Conservation (phyloP, 2,888 invertebrate genomes). For the Belgica antarctica region DNA sequence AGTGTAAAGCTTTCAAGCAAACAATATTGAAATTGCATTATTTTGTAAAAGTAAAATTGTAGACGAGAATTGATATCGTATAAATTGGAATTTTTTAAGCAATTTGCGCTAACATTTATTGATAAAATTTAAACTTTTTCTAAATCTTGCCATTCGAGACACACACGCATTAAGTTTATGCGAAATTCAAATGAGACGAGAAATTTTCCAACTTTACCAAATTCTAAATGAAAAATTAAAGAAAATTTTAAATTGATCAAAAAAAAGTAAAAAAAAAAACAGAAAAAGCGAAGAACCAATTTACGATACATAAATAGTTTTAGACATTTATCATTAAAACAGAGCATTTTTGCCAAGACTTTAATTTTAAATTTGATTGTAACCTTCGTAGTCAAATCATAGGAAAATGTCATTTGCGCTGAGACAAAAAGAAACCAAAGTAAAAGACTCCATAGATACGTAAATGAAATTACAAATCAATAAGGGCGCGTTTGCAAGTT, state of each 20-base stretch:
- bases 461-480: neutral
- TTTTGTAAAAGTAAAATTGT: constrained; percentile 10
- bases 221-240: constrained; percentile 8
- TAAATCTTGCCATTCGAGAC: neutral
- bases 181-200: neutral
- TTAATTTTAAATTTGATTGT: constrained; percentile 19
- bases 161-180: neutral
- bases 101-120: neutral
- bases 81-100: no score
- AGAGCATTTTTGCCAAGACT: constrained; percentile 17
- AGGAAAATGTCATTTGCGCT: constrained; percentile 33
- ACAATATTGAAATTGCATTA: constrained; percentile 20
- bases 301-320: neutral
- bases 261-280: neutral
- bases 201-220: constrained; percentile 24
- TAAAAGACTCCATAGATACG: constrained; percentile 2
- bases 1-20: constrained; percentile 7
- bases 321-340: constrained; percentile 19
- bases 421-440: constrained; percentile 5
- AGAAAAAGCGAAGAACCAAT: constrained; percentile 17
- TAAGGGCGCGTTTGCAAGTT: no score
- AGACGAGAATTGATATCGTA: no score
- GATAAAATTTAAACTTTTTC: constrained; percentile 4
- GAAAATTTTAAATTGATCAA: neutral
- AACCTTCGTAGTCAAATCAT: constrained; percentile 21